phyloP scores from a whole-genome alignment of 2,888 invertebrate genomes.

The Ctenicera cuprea region DNA sequence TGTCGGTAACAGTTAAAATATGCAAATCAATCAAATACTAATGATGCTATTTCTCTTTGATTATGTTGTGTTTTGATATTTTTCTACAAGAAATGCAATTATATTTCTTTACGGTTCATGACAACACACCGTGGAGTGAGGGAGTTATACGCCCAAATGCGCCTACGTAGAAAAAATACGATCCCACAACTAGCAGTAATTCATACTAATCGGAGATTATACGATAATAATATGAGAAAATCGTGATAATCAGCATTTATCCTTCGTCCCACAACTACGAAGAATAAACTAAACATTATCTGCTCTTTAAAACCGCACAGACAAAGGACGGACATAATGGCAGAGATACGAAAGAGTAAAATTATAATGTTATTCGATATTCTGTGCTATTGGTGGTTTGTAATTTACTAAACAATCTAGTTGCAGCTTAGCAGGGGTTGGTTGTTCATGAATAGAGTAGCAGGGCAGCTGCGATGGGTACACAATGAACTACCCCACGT shows the following conservation, averaged over 20 bases:
- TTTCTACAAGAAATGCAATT: no score
- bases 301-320: slow-evolving; percentile 6
- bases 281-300: neutral
- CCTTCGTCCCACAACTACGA: neutral
- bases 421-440: slow-evolving; percentile 48
- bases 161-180: no score
- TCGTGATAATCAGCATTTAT: neutral
- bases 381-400: slow-evolving; percentile 51
- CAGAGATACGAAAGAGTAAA: slow-evolving; percentile 38
- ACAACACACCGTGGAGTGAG: no score
- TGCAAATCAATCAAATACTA: no score
- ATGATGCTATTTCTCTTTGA: no score
- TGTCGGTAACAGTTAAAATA: no score
- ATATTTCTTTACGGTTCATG: no score
- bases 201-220: no score
- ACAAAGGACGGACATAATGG: slow-evolving; percentile 20
- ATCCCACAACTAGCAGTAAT: no score
- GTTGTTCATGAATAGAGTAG: slow-evolving; percentile 44
- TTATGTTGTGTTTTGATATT: no score
- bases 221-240: neutral
- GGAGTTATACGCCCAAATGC: no score
- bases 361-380: slow-evolving; percentile 59
- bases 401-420: slow-evolving; percentile 51
- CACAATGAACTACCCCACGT: slow-evolving; percentile 39
- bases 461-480: slow-evolving; percentile 44